Conservation (phyloP, 2,888 invertebrate genomes). For the Laothoe populi region DNA sequence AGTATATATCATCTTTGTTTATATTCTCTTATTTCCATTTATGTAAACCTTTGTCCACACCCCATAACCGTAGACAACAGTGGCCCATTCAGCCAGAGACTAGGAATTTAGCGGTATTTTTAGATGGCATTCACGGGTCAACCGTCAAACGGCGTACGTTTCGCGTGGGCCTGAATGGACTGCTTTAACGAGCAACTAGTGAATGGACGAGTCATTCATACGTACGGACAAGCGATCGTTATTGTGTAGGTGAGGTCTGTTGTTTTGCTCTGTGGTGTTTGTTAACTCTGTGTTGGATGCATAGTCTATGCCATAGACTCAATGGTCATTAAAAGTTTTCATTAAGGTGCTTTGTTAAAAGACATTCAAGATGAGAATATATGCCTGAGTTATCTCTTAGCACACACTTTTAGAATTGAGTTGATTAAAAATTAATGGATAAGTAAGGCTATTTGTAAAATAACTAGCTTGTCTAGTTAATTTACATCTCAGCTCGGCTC, state of each 20-base stretch:
- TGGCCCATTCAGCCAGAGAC: slow-evolving; percentile 35
- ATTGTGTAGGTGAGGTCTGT: background rate
- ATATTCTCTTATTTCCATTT: background rate
- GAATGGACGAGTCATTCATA: slow-evolving; percentile 59
- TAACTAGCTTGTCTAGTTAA: no score
- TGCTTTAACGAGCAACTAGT: slow-evolving; percentile 48
- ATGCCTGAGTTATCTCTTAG: no score
- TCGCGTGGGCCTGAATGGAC: slow-evolving; percentile 62
- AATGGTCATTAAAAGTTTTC: no score
- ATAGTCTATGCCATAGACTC: no score
- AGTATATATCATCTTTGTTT: background rate
- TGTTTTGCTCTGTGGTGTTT: no score
- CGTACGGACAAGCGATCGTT: slow-evolving; percentile 29
- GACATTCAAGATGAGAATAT: no score
- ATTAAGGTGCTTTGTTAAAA: no score
- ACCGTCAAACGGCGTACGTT: slow-evolving; percentile 38
- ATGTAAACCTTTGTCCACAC: slow-evolving; percentile 13
- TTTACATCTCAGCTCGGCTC: no score
- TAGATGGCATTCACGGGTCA: slow-evolving; percentile 37
- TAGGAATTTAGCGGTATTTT: slow-evolving; percentile 42
- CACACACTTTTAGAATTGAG: no score
- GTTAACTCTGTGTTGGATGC: background rate
- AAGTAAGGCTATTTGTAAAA: no score
- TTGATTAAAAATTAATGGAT: no score
- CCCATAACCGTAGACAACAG: background rate